Evolutionary conservation across 2,888 invertebrate genomes (phyloP).

Genomic region (Agelastica alni): DNA sequence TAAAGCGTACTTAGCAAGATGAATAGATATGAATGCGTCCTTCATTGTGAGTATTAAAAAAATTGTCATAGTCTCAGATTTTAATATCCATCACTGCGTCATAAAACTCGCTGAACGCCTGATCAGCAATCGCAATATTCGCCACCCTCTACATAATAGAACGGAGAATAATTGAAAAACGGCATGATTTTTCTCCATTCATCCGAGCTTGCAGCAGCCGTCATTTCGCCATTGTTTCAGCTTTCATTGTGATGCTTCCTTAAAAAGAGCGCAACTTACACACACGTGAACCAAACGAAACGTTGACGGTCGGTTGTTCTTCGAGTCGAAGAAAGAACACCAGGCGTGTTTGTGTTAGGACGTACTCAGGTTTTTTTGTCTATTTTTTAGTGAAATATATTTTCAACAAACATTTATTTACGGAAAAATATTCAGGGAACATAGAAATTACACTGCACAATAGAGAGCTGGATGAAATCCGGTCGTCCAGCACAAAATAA

Average conservation of each 20-base stretch:
- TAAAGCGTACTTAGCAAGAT: too few species aligned
- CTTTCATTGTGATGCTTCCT: conserved; percentile 21
- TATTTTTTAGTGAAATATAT: too few species aligned
- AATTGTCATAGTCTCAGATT: background rate
- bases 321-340: conserved; percentile 12
- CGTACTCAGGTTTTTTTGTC: background rate
- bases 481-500: too few species aligned
- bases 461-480: too few species aligned
- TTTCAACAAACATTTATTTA: too few species aligned
- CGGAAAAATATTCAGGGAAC: too few species aligned
- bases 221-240: conserved; percentile 27
- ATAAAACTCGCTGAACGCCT: background rate
- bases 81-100: background rate
- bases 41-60: too few species aligned
- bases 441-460: too few species aligned
- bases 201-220: conserved; percentile 11
- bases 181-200: conserved; percentile 16
- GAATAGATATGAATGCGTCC: too few species aligned
- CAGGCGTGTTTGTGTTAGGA: background rate
- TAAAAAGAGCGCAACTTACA: conserved; percentile 23
- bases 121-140: conserved; percentile 5
- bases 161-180: conserved; percentile 18
- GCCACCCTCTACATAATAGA: conserved; percentile 6
- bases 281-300: conserved; percentile 23
- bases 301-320: conserved; percentile 21